Evolutionary conservation across 2,113 vertebrate genomes (phyloP).

Genomic region (Rhinopomastus cyanomelas): DNA sequence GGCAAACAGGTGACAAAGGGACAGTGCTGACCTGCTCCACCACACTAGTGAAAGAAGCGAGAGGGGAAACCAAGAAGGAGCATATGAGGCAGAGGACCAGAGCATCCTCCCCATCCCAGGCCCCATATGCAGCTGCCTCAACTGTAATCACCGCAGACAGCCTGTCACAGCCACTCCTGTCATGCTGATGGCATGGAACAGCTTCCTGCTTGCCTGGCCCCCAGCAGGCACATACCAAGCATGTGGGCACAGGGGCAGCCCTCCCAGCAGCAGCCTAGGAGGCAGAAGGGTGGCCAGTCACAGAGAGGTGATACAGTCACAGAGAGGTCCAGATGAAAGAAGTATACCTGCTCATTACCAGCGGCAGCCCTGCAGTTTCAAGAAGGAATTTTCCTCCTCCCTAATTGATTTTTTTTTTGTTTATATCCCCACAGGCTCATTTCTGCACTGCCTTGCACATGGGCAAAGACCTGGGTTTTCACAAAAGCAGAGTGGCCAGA

Average conservation of each 20-base stretch:
- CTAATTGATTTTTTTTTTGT: not conserved
- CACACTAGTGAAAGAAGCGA: not conserved
- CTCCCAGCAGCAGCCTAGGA: not conserved
- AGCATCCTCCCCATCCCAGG: not conserved
- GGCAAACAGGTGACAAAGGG: not conserved
- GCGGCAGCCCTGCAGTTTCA: not conserved
- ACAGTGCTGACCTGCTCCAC: accelerated
- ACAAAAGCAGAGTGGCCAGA: not conserved
- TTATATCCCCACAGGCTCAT: accelerated
- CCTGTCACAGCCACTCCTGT: not conserved
- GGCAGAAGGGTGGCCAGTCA: not conserved
- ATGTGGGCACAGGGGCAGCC: not conserved
- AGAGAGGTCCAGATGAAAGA: not conserved
- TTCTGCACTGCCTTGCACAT: not conserved
- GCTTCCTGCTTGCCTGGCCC: not conserved
- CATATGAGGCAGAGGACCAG: not conserved
- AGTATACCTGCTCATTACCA: not conserved
- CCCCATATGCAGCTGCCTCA: not conserved
- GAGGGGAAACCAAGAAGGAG: not conserved
- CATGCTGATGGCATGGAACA: not conserved
- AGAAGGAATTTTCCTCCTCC: not conserved
- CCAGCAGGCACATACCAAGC: not conserved
- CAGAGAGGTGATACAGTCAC: not conserved
- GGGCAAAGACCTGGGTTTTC: accelerated
- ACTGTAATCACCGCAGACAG: not conserved